A percentile compares a stretch with the other conserved stretches of the same genome.
These are phyloP conservation scores for Athalia rosae DNA, from an alignment of 2,888 invertebrate genomes.

Conservation along the genomic window DNA sequence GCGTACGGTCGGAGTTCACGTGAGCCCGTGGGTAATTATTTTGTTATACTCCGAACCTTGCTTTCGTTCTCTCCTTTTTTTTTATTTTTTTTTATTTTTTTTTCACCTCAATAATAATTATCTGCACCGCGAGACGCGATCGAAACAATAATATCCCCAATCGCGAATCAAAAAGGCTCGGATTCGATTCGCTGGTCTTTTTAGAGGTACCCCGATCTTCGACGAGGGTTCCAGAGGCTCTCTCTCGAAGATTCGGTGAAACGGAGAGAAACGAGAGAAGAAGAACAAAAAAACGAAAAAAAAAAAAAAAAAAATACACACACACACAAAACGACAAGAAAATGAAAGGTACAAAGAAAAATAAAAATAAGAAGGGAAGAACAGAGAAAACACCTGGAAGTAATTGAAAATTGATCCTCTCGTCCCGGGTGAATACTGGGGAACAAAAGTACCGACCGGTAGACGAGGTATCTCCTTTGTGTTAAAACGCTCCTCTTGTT, in stretches of 20 bases:
- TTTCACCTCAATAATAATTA: neutral
- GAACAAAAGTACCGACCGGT: slow-evolving; percentile 43
- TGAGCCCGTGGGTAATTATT: too few relatives aligned
- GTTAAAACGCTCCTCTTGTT: slow-evolving; percentile 1
- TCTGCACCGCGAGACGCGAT: too few relatives aligned
- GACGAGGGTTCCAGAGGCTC: neutral
- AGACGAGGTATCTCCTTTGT: slow-evolving; percentile 32
- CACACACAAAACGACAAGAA: neutral
- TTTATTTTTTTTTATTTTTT: too few relatives aligned
- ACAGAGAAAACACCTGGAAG: slow-evolving; percentile 35
- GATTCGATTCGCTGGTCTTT: neutral
- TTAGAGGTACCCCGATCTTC: neutral
- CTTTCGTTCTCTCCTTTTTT: neutral
- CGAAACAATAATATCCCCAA: too few relatives aligned
- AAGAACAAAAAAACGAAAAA: neutral
- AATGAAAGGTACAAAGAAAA: neutral
- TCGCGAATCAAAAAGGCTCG: too few relatives aligned
- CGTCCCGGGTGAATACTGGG: slow-evolving; percentile 37
- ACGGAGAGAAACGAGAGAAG: neutral
- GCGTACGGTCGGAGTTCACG: too few relatives aligned
- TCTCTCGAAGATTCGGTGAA: slow-evolving; percentile 26
- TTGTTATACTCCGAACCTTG: too few relatives aligned
- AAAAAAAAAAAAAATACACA: too few relatives aligned
- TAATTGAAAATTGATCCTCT: slow-evolving; percentile 45
- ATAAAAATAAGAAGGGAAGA: neutral